Percentiles rank a stretch among this genome's conserved stretches.
These are phyloP conservation scores for Amazona guildingii DNA, from an alignment of 2,113 vertebrate genomes.

Conservation along the genomic window DNA sequence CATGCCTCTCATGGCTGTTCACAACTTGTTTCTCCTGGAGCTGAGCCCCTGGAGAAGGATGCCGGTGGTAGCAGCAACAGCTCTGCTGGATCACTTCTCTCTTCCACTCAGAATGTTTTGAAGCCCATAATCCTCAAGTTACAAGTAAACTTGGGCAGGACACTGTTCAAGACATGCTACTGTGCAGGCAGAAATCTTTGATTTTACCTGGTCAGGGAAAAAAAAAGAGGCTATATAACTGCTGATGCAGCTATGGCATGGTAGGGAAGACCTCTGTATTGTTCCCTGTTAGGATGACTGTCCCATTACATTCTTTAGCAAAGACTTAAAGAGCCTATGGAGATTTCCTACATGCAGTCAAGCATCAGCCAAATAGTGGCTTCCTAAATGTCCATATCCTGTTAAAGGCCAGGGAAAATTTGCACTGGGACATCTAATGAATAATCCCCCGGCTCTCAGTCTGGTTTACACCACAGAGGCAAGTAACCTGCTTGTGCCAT, in stretches of 20 bases:
- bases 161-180: not conserved
- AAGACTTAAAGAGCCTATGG: not conserved
- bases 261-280: not conserved
- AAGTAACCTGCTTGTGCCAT: not conserved
- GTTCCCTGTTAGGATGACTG: not conserved
- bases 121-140: not conserved
- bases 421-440: not conserved
- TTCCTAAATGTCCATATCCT: not conserved
- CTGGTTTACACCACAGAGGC: not conserved
- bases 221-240: not conserved
- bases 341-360: not conserved
- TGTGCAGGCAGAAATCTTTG: not conserved
- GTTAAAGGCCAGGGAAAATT: not conserved
- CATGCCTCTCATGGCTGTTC: not conserved
- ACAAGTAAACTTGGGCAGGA: not conserved
- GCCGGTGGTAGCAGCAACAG: not conserved
- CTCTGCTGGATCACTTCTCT: not conserved
- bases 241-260: not conserved
- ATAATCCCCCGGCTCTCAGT: not conserved
- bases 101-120: not conserved
- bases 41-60: not conserved
- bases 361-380: not conserved
- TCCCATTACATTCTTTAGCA: not conserved
- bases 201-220: not conserved
- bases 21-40: not conserved